These are phyloP conservation scores for Stenurella melanura DNA, from an alignment of 2,888 invertebrate genomes.

Conservation along the genomic window DNA sequence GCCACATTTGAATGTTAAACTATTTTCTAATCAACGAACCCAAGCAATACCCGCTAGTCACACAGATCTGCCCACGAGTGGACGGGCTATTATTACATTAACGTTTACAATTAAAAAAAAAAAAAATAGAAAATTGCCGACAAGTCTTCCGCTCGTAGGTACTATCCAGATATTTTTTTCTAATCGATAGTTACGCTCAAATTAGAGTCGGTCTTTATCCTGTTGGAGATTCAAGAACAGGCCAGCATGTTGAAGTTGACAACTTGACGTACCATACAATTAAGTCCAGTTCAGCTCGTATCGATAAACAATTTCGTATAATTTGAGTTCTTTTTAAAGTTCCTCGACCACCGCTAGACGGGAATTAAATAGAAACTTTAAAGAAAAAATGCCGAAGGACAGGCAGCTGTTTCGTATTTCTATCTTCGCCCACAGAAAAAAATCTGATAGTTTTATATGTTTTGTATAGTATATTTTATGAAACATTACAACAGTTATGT, in stretches of 20 bases:
- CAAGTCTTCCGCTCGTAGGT: not conserved
- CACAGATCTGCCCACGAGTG: not conserved
- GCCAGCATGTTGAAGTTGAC: conserved; percentile 46
- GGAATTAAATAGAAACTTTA: conserved; percentile 19
- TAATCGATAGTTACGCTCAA: conserved; percentile 22
- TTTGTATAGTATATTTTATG: too few species aligned
- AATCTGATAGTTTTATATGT: not conserved
- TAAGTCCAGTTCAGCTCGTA: conserved; percentile 41
- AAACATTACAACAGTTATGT: too few species aligned
- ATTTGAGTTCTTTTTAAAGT: conserved; percentile 41
- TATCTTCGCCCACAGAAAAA: not conserved
- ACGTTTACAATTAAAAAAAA: not conserved
- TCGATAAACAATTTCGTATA: conserved; percentile 48
- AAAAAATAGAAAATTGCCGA: conserved; percentile 1
- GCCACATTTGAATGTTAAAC: too few species aligned
- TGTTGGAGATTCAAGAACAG: conserved; percentile 13
- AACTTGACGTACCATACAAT: conserved; percentile 49
- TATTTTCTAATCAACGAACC: not conserved
- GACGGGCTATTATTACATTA: conserved; percentile 10
- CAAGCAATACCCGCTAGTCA: not conserved
- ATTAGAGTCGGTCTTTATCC: conserved; percentile 37
- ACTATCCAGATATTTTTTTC: conserved; percentile 11
- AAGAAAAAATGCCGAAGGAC: not conserved
- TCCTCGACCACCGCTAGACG: conserved; percentile 12
- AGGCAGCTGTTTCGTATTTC: not conserved